Conservation (phyloP, 2,797 vertebrate species). For the Pseudochirops corinnae region DNA sequence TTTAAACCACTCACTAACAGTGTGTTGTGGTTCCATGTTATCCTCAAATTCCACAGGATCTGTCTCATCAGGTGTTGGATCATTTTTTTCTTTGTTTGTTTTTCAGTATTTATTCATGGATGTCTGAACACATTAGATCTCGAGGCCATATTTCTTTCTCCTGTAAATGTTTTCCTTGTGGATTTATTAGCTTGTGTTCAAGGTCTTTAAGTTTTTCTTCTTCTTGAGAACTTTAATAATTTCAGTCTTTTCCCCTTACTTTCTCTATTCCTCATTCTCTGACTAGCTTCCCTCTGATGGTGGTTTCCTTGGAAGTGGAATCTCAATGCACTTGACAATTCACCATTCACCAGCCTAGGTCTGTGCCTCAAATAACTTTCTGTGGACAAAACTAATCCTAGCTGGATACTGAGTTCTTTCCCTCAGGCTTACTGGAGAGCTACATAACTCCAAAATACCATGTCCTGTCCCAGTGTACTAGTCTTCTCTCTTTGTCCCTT, state of each 20-base stretch:
- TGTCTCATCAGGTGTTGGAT: not conserved
- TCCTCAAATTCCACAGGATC: not conserved
- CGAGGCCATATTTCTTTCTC: not conserved
- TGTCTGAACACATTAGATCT: not conserved
- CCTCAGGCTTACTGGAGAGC: not conserved
- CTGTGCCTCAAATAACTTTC: not conserved
- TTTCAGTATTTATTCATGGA: not conserved
- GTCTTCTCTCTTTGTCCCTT: not conserved
- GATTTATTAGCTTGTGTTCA: not conserved
- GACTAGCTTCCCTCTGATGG: not conserved
- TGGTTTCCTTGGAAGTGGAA: not conserved
- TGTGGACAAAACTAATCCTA: not conserved
- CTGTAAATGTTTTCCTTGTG: not conserved
- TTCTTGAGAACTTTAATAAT: not conserved
- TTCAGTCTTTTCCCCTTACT: not conserved
- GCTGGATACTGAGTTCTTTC: not conserved
- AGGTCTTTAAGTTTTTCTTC: not conserved
- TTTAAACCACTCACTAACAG: not conserved
- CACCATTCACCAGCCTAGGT: not conserved
- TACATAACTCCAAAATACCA: not conserved
- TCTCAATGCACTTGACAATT: not conserved
- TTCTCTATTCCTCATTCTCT: not conserved
- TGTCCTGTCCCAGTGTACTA: not conserved
- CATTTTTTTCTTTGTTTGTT: not conserved
- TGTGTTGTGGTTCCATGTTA: not conserved